A percentile compares a stretch with the other conserved stretches of the same genome.
phyloP scores from a whole-genome alignment of 2,113 vertebrate species.

The Tragelaphus imberbis region DNA sequence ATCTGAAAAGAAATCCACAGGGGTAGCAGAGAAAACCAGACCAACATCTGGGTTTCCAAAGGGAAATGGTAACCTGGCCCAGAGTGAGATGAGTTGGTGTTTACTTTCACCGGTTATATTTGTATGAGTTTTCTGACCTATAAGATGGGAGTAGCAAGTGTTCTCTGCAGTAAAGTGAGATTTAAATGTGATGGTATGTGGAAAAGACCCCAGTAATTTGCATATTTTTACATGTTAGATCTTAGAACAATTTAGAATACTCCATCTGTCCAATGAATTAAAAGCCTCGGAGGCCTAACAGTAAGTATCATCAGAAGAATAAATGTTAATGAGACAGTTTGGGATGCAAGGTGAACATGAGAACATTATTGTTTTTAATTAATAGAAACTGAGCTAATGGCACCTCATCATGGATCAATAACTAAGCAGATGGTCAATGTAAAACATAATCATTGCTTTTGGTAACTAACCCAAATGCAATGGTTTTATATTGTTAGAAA shows the following conservation, averaged over 20 bases:
- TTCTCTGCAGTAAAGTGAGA: not conserved
- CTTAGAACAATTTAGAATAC: not conserved
- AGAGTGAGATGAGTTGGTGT: not conserved
- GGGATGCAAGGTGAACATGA: not conserved
- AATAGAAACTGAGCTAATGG: slow-evolving; percentile 8
- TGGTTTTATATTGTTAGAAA: not conserved
- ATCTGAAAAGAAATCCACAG: not conserved
- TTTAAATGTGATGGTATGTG: not conserved
- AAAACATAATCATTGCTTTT: not conserved
- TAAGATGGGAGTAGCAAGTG: not conserved
- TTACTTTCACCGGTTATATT: not conserved
- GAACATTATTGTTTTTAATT: slow-evolving; percentile 32
- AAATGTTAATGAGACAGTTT: not conserved
- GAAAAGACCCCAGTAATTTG: not conserved
- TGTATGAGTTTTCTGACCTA: not conserved
- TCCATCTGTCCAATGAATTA: not conserved
- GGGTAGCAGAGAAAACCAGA: not conserved
- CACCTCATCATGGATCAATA: slow-evolving; percentile 15
- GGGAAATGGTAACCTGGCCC: not conserved
- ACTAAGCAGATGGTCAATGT: slow-evolving; percentile 25
- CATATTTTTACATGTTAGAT: not conserved
- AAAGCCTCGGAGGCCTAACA: not conserved
- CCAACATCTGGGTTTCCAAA: not conserved
- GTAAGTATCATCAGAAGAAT: not conserved
- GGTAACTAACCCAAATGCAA: not conserved